Percentiles rank a stretch among this genome's conserved stretches.
These are phyloP conservation scores for Drosophila peninsularis DNA, from an alignment of 2,888 invertebrate genomes.

Conservation along the genomic window DNA sequence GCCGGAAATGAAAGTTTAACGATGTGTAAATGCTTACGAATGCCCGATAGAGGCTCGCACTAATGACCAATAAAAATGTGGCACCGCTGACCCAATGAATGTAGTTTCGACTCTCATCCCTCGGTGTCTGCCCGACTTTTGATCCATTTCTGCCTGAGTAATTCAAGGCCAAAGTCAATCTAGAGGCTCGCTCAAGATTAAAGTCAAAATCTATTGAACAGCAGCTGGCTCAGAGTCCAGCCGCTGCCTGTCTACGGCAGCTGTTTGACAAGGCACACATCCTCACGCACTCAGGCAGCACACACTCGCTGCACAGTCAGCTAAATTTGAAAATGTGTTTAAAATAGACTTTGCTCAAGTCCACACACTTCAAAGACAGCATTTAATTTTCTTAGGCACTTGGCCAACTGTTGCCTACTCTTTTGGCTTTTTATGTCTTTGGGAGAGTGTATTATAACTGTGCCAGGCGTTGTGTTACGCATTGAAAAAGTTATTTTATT, in stretches of 20 bases:
- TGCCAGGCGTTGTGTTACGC: background rate
- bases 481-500: background rate
- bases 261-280: constrained; percentile 17
- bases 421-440: constrained; percentile 8
- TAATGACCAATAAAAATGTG: constrained; percentile 79
- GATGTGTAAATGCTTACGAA: constrained; percentile 81
- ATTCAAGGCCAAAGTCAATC: constrained; percentile 54
- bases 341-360: constrained; percentile 43
- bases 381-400: constrained; percentile 39
- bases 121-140: constrained; percentile 55
- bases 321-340: constrained; percentile 53
- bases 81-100: constrained; percentile 45
- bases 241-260: constrained; percentile 34
- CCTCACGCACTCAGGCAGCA: constrained; percentile 8
- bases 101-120: constrained; percentile 6
- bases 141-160: constrained; percentile 71
- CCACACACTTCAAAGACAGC: constrained; percentile 44
- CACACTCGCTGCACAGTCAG: constrained; percentile 39
- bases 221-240: constrained; percentile 22
- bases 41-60: constrained; percentile 73
- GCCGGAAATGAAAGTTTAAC: constrained; percentile 81
- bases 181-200: constrained; percentile 33
- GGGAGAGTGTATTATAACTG: background rate
- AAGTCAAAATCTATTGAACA: constrained; percentile 39
- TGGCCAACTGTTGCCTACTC: constrained; percentile 47